Evolutionary conservation across 2,113 vertebrate genomes (phyloP).

Genomic region (Pituophis catenifer): DNA sequence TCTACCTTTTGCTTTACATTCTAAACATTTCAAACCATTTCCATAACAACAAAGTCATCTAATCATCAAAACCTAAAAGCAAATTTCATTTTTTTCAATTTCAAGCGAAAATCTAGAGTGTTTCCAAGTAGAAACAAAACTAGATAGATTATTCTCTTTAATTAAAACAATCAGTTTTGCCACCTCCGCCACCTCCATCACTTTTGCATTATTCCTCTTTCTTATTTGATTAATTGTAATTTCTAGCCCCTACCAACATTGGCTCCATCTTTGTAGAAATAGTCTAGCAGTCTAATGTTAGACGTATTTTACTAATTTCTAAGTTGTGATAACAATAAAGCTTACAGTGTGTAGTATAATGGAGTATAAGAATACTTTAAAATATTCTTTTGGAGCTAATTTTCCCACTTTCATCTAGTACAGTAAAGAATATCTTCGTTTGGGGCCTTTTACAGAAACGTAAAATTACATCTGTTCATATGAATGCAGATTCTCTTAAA

Average conservation of each 20-base stretch:
- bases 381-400: not conserved
- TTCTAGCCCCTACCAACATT: not conserved
- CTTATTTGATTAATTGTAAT: not conserved
- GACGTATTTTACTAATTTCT: not conserved
- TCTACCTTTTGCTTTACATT: not conserved
- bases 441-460: not conserved
- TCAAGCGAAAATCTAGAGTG: not conserved
- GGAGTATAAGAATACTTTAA: not conserved
- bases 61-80: not conserved
- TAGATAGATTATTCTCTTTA: not conserved
- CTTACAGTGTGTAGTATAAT: not conserved
- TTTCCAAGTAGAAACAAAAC: not conserved
- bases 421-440: not conserved
- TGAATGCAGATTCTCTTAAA: not conserved
- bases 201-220: not conserved
- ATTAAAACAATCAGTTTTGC: not conserved
- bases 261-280: not conserved
- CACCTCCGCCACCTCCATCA: not conserved
- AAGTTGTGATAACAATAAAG: not conserved
- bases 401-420: not conserved
- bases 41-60: not conserved
- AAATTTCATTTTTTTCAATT: not conserved
- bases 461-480: not conserved
- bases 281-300: not conserved
- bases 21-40: not conserved